Percentiles rank a stretch among this genome's conserved stretches.
phyloP scores from a whole-genome alignment of 2,113 vertebrate species.

The Grus americana region DNA sequence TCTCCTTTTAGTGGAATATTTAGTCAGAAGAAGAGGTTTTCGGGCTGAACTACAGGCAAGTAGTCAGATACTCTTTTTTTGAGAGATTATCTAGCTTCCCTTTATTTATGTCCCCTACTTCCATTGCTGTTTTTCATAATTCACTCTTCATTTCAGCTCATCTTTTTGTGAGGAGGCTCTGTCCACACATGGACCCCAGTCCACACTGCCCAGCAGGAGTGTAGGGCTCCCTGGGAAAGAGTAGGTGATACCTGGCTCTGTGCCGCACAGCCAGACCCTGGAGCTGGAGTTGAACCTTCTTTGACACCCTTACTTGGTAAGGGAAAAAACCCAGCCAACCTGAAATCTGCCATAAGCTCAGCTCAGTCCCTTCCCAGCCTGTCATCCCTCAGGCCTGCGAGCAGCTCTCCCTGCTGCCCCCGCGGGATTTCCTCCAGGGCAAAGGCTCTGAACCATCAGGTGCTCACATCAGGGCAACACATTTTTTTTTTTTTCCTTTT shows the following conservation, averaged over 20 bases:
- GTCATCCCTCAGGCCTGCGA: neutral
- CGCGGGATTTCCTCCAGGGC: neutral
- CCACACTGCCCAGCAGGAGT: neutral
- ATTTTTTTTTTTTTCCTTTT: neutral
- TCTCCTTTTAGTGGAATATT: neutral
- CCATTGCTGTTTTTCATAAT: neutral
- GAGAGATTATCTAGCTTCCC: neutral
- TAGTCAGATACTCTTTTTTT: neutral
- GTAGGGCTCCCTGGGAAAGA: neutral
- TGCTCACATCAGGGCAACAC: neutral
- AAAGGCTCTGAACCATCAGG: neutral
- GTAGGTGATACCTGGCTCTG: fast-evolving
- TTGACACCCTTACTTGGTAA: neutral
- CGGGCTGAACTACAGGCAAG: neutral
- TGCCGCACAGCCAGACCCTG: neutral
- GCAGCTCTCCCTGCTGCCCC: neutral
- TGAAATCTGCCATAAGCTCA: neutral
- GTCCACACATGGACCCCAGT: neutral
- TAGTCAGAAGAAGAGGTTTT: neutral
- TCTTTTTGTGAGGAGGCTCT: neutral
- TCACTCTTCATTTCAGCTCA: neutral
- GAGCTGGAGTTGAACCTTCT: neutral
- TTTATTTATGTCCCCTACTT: neutral
- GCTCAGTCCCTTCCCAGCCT: neutral
- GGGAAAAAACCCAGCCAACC: neutral